Percentiles rank a stretch among this genome's conserved stretches.
These are phyloP conservation scores for Microtus montanus DNA, from an alignment of 2,113 vertebrate species.

Conservation along the genomic window DNA sequence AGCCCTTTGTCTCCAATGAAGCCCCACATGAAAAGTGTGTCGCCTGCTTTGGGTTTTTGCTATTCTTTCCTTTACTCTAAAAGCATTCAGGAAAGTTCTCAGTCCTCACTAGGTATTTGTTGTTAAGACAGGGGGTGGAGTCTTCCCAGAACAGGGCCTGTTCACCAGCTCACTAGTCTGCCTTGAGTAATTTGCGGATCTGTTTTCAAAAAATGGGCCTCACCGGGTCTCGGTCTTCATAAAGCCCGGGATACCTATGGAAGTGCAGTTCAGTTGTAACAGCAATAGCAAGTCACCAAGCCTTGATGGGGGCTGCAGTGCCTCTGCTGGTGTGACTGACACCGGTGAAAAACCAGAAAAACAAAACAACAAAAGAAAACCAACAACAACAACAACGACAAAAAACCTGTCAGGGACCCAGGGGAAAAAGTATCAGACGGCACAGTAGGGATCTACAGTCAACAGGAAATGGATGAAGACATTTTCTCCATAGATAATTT, in stretches of 20 bases:
- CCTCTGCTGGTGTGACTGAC: not conserved
- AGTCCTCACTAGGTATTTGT: not conserved
- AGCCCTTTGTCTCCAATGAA: not conserved
- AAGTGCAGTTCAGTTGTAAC: not conserved
- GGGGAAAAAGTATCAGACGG: not conserved
- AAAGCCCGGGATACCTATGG: not conserved
- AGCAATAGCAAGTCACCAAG: not conserved
- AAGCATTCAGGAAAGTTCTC: not conserved
- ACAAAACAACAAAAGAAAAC: no score
- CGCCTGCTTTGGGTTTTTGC: not conserved
- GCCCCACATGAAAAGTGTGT: not conserved
- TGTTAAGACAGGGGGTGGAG: not conserved
- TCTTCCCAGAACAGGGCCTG: not conserved
- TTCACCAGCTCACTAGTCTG: not conserved
- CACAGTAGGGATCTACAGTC: not conserved
- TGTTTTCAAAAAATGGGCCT: not conserved
- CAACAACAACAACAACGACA: no score
- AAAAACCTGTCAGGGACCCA: not conserved
- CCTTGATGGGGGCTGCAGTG: not conserved
- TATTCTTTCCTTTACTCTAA: conserved; percentile 16
- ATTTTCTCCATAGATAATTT: not conserved
- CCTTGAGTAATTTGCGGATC: not conserved
- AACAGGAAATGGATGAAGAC: not conserved
- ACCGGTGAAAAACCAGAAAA: not conserved
- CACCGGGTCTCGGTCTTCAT: not conserved